Evolutionary conservation across 2,113 vertebrate species (phyloP).

Genomic region (Ranitomeya imitator): DNA sequence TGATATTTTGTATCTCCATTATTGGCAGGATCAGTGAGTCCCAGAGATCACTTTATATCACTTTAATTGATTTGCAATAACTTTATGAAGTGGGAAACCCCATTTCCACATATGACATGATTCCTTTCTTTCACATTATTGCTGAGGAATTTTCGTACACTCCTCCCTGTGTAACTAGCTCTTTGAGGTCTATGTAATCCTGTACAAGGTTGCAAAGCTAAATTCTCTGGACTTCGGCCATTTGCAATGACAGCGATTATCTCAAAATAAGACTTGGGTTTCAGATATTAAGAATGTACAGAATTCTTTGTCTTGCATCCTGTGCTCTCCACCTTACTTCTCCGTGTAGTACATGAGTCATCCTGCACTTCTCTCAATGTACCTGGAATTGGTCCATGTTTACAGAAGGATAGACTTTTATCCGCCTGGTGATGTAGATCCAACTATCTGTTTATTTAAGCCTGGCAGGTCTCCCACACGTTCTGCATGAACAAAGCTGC

Average conservation of each 20-base stretch:
- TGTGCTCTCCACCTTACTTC: constrained; percentile 41
- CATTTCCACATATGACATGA: too few relatives aligned
- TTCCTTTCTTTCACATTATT: too few relatives aligned
- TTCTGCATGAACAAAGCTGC: constrained; percentile 9
- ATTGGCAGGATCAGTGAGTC: too few relatives aligned
- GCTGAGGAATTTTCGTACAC: too few relatives aligned
- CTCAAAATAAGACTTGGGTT: not conserved
- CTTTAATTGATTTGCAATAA: too few relatives aligned
- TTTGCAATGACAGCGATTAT: not conserved
- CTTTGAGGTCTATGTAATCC: not conserved
- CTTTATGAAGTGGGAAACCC: too few relatives aligned
- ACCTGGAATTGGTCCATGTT: constrained; percentile 56
- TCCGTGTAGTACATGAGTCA: constrained; percentile 45
- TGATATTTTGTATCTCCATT: too few relatives aligned
- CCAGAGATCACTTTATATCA: too few relatives aligned
- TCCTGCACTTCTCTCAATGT: constrained; percentile 41
- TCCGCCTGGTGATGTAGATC: constrained; percentile 45
- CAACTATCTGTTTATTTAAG: constrained; percentile 51
- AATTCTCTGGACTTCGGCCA: not conserved
- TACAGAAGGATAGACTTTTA: constrained; percentile 43
- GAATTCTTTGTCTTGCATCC: constrained; percentile 10
- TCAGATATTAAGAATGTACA: constrained; percentile 15
- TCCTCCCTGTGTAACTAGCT: too few relatives aligned
- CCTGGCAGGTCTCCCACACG: constrained; percentile 43
- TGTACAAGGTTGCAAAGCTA: not conserved